phyloP scores from a whole-genome alignment of 2,888 invertebrate species.

The Hydriomena furcata region DNA sequence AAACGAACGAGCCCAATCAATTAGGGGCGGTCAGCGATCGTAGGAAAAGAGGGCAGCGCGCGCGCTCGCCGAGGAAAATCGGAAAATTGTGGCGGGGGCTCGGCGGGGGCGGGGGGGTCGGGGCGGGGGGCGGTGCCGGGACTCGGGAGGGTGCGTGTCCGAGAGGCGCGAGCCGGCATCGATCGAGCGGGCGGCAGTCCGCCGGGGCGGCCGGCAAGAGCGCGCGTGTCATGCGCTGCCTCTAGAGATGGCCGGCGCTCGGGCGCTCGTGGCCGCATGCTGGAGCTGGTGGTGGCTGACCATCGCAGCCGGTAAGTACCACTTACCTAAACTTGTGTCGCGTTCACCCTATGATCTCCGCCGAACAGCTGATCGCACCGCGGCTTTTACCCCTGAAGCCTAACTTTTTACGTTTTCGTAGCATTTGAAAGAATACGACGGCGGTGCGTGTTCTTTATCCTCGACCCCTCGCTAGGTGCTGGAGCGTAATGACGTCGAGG shows the following conservation, averaged over 20 bases:
- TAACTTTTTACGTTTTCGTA: constrained; percentile 57
- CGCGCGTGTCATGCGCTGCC: constrained; percentile 82
- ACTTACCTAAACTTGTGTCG: constrained; percentile 18
- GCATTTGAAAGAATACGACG: constrained; percentile 47
- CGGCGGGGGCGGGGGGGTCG: constrained; percentile 48
- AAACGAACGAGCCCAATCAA: constrained; percentile 79
- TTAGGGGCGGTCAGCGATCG: constrained; percentile 82
- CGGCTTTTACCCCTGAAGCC: constrained; percentile 45
- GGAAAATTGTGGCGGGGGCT: constrained; percentile 71
- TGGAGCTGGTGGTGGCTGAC: constrained; percentile 82
- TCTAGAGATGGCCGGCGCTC: constrained; percentile 82
- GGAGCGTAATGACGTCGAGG: constrained; percentile 42
- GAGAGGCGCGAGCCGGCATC: constrained; percentile 66
- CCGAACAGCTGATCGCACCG: constrained; percentile 64
- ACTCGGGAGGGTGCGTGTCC: constrained; percentile 70
- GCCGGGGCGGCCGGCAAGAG: constrained; percentile 83
- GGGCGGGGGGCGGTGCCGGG: constrained; percentile 65
- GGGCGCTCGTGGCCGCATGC: constrained; percentile 82
- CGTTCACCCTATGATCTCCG: constrained; percentile 1
- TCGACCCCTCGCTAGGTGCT: constrained; percentile 47
- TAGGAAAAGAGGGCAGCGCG: constrained; percentile 82
- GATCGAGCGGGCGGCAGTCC: constrained; percentile 70
- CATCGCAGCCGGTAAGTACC: constrained; percentile 80
- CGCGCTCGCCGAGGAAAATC: constrained; percentile 82
- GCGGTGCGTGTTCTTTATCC: constrained; percentile 50